Percentiles rank a stretch among this genome's conserved stretches.
phyloP scores from a whole-genome alignment of 2,797 vertebrate species.

The Cygnus olor region DNA sequence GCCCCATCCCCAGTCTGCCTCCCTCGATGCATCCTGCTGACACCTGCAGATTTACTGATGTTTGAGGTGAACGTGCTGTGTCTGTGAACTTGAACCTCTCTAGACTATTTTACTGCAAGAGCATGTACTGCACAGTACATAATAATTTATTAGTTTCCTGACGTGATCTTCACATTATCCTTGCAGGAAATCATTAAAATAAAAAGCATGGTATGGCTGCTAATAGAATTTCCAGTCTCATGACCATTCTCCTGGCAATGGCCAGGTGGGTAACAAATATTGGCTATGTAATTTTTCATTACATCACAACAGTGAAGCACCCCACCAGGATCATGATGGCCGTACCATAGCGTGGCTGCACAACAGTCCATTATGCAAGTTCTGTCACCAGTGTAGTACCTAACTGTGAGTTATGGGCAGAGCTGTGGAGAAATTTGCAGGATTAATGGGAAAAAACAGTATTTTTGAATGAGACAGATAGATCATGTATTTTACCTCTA shows the following conservation, averaged over 20 bases:
- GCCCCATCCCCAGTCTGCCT: neutral
- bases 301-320: neutral
- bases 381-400: neutral
- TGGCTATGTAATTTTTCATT: neutral
- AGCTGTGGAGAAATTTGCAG: neutral
- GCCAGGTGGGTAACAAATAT: neutral
- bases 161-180: neutral
- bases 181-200: neutral
- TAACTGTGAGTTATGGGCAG: neutral
- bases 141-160: neutral
- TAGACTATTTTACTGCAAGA: neutral
- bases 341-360: accelerated
- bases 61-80: neutral
- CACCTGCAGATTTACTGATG: neutral
- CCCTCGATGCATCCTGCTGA: neutral
- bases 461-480: neutral
- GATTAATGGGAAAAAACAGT: slow-evolving; percentile 10
- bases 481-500: neutral
- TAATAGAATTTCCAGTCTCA: neutral
- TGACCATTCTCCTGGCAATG: neutral
- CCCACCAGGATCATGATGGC: neutral
- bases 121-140: neutral
- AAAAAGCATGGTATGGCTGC: neutral
- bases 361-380: neutral
- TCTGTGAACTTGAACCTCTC: neutral